Evolutionary conservation across 2,113 vertebrate species (phyloP).

Genomic region (Megaleporinus macrocephalus): DNA sequence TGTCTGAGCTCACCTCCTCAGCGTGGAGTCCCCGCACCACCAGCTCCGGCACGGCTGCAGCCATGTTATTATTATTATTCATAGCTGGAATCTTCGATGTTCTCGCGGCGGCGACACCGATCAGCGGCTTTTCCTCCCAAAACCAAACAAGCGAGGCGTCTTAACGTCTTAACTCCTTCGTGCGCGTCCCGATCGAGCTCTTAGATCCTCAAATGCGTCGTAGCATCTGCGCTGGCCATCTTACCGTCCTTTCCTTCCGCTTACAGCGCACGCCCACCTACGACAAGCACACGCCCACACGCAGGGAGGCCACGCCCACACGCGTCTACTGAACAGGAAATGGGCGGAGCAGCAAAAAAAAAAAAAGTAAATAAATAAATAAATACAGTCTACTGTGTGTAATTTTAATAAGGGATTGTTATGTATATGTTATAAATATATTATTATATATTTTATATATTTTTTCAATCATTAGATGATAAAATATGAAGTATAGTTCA

Average conservation of each 20-base stretch:
- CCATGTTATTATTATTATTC: slow-evolving; percentile 62
- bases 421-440: no score
- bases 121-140: neutral
- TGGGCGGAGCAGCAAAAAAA: neutral
- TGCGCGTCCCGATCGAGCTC: neutral
- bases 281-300: neutral
- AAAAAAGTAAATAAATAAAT: no score
- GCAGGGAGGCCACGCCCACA: neutral
- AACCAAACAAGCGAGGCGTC: no score
- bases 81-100: slow-evolving; percentile 27
- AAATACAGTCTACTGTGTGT: no score
- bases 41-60: slow-evolving; percentile 65
- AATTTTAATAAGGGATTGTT: no score
- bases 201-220: slow-evolving; percentile 34
- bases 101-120: neutral
- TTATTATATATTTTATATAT: no score
- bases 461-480: no score
- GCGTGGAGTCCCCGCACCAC: slow-evolving; percentile 72
- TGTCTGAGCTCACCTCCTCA: slow-evolving; percentile 70
- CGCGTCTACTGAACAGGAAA: neutral
- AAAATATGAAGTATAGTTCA: no score
- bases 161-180: neutral
- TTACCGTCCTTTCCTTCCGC: slow-evolving; percentile 40
- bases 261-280: slow-evolving; percentile 37
- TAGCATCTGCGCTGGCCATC: slow-evolving; percentile 10